Conservation (phyloP, 2,888 invertebrate species). For the Diabrotica balteata region DNA sequence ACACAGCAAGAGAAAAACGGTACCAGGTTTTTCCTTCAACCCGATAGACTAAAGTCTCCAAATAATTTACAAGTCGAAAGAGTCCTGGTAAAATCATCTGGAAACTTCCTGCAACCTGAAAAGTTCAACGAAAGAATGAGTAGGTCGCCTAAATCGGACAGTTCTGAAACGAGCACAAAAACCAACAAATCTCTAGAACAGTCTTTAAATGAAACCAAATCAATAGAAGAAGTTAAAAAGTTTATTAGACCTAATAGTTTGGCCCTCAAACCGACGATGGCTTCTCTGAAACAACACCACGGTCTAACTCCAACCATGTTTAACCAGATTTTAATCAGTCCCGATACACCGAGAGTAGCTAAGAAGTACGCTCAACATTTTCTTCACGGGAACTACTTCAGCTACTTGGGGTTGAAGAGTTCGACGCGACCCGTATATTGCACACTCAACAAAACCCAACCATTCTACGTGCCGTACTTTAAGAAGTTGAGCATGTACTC, state of each 20-base stretch:
- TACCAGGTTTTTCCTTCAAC: slow-evolving; percentile 22
- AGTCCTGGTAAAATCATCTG: background rate
- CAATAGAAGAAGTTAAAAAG: slow-evolving; percentile 63
- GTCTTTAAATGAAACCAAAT: slow-evolving; percentile 4
- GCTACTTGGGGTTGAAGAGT: slow-evolving; percentile 88
- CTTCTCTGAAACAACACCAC: slow-evolving; percentile 81
- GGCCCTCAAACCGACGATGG: slow-evolving; percentile 84
- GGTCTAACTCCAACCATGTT: slow-evolving; percentile 83
- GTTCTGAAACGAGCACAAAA: slow-evolving; percentile 4
- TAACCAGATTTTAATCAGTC: slow-evolving; percentile 84
- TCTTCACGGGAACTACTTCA: slow-evolving; percentile 90
- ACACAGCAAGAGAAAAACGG: slow-evolving; percentile 5
- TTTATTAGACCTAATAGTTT: slow-evolving; percentile 84
- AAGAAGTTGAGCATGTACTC: slow-evolving; percentile 96
- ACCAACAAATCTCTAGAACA: slow-evolving; percentile 18
- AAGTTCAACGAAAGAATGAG: slow-evolving; percentile 13
- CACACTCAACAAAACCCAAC: slow-evolving; percentile 91
- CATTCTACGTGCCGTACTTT: slow-evolving; percentile 90
- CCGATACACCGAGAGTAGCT: slow-evolving; percentile 89
- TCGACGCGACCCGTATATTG: slow-evolving; percentile 92
- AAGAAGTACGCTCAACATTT: slow-evolving; percentile 90
- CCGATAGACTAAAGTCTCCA: slow-evolving; percentile 22
- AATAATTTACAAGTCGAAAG: slow-evolving; percentile 8
- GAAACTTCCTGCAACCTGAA: slow-evolving; percentile 19
- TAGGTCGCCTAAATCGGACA: slow-evolving; percentile 22